Base-by-base conservation (phyloP, 2,797 vertebrate species). In the Sebastes hubbsi region DNA sequence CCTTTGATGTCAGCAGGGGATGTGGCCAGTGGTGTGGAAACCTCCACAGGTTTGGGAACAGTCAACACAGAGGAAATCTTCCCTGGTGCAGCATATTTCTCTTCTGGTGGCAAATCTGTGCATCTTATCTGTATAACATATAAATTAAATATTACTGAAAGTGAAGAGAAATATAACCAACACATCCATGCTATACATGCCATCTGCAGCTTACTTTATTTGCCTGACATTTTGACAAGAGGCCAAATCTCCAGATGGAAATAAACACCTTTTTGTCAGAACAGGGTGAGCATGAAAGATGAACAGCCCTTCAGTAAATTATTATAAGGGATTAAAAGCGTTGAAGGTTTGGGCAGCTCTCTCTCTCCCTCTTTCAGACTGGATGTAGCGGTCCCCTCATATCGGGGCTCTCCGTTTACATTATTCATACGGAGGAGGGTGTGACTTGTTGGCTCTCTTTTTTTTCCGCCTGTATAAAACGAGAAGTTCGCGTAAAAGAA, bases 401-500 rank as follows among this genome's bases (percentile, higher is more conserved):
- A 92, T 93, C 89, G 81, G 90, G 91, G 88, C 87, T 92, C 91
- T 91, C 92, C 84, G 91, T 92, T 96, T 96, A 95, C 94, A 96
- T 96, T 95, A 96, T 95, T 96, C 95, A 96, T 95, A 93, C 94
- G 85, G 92, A 91, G 93, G 95, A 95, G 95, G 95, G 96, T 96
- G 96, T 95, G 94, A 95, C 95, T 94, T 95, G 91, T 88, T 94
- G 93, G 86, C 92, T 94, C 89, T 91, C 16, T 46, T 18, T 91
- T 91, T 92, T 92, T 93, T 92, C 93, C 89, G 91, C 92, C 91
- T 83, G 91, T 97, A 98, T 98, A 98, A 97, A 98, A 96, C 89
- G 82, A 93, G 92, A 94, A 94, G 91, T 93, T 94, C 81, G 88
- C 85, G 79, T 75, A 92, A 83, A 78, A 85, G 77, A 88, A 90